These are phyloP conservation scores for Pungitius pungitius DNA, from an alignment of 2,113 vertebrate genomes.

Conservation along the genomic window DNA sequence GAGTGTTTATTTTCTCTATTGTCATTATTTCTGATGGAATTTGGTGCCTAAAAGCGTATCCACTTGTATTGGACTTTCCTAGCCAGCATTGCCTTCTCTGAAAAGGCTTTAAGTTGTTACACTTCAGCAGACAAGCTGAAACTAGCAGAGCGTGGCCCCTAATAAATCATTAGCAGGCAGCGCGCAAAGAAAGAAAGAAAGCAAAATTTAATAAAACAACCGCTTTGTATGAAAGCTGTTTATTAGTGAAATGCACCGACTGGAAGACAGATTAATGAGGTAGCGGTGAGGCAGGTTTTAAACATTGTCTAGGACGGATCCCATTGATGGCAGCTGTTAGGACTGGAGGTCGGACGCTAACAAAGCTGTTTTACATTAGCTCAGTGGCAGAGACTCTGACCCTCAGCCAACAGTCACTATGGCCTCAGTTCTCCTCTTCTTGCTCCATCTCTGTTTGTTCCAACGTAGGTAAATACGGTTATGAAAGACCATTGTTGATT, in stretches of 20 bases:
- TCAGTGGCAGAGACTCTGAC: slow-evolving; percentile 68
- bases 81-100: slow-evolving; percentile 41
- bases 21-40: slow-evolving; percentile 18
- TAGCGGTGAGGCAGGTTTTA: slow-evolving; percentile 69
- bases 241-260: slow-evolving; percentile 64
- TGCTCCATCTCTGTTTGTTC: slow-evolving; percentile 54
- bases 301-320: slow-evolving; percentile 70
- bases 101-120: slow-evolving; percentile 39
- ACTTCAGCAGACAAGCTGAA: slow-evolving; percentile 52
- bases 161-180: slow-evolving; percentile 75
- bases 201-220: slow-evolving; percentile 71
- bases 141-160: slow-evolving; percentile 57
- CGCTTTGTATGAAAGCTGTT: slow-evolving; percentile 69
- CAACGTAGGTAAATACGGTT: slow-evolving; percentile 47
- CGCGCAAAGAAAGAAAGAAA: slow-evolving; percentile 44
- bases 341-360: slow-evolving; percentile 49
- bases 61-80: slow-evolving; percentile 29
- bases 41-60: slow-evolving; percentile 14
- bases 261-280: slow-evolving; percentile 75
- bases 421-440: slow-evolving; percentile 44
- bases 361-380: slow-evolving; percentile 66
- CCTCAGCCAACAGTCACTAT: slow-evolving; percentile 56
- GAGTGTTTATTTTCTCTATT: slow-evolving; percentile 11
- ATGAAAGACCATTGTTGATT: slow-evolving; percentile 29
- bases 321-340: slow-evolving; percentile 56